Evolutionary conservation across 2,888 invertebrate species (phyloP).

Genomic region (Dinocampus coccinellae): DNA sequence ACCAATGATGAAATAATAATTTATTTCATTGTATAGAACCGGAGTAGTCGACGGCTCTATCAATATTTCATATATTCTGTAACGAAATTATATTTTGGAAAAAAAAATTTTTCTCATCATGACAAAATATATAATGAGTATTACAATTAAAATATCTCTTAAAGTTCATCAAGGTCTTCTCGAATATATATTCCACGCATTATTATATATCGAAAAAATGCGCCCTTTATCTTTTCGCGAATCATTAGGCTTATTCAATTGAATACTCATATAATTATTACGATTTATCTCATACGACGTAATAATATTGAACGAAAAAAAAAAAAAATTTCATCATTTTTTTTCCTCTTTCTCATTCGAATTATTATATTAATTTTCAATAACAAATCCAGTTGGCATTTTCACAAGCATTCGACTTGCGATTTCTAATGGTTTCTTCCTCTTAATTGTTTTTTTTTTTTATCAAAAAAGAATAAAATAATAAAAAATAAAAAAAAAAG

Average conservation of each 20-base stretch:
- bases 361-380: too few species aligned
- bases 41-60: conserved; percentile 57
- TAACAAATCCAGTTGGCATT: conserved; percentile 8
- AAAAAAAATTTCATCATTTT: too few species aligned
- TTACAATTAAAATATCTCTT: background rate
- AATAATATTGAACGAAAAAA: background rate
- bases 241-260: conserved; percentile 33
- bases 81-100: conserved; percentile 42
- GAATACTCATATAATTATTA: conserved; percentile 33
- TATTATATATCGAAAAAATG: conserved; percentile 49
- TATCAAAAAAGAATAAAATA: conserved; percentile 42
- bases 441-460: conserved; percentile 32
- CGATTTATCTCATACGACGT: conserved; percentile 30
- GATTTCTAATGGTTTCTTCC: background rate
- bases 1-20: background rate
- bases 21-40: conserved; percentile 30
- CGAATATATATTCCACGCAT: conserved; percentile 45
- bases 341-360: too few species aligned
- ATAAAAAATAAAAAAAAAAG: too few species aligned
- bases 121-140: background rate
- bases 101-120: too few species aligned
- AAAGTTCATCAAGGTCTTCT: background rate
- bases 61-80: conserved; percentile 38
- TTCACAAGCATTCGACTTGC: background rate
- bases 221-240: conserved; percentile 53